phyloP scores from a whole-genome alignment of 2,888 invertebrate species.

The Ophraella communa region DNA sequence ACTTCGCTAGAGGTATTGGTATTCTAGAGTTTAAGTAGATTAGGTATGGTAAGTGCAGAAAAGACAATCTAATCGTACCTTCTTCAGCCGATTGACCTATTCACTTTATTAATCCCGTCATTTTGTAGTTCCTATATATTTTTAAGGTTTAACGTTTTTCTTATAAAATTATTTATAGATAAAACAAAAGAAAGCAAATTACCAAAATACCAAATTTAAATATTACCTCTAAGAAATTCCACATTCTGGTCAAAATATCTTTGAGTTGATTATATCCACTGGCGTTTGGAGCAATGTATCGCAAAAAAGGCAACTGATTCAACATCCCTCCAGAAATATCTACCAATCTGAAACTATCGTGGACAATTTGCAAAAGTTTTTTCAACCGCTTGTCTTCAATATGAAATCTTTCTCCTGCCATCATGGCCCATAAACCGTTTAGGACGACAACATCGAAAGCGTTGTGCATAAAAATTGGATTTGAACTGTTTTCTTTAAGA shows the following conservation, averaged over 20 bases:
- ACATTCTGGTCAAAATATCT: slow-evolving; percentile 63
- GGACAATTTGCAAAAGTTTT: slow-evolving; percentile 65
- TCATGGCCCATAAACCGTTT: slow-evolving; percentile 74
- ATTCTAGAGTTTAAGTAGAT: no score
- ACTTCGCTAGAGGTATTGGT: no score
- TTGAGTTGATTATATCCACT: slow-evolving; percentile 68
- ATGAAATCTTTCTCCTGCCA: slow-evolving; percentile 67
- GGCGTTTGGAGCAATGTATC: slow-evolving; percentile 68
- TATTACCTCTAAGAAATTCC: slow-evolving; percentile 63
- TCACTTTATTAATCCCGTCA: no score
- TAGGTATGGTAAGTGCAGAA: no score
- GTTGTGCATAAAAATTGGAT: slow-evolving; percentile 57
- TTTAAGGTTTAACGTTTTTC: no score
- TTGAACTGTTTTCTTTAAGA: slow-evolving; percentile 53
- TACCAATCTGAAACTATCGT: slow-evolving; percentile 68
- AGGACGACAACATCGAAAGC: slow-evolving; percentile 68
- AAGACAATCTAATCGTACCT: no score
- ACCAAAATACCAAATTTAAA: background rate
- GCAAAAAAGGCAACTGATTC: slow-evolving; percentile 72
- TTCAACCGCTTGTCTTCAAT: slow-evolving; percentile 65
- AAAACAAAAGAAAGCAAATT: no score
- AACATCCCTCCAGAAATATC: slow-evolving; percentile 73
- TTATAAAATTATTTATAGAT: no score
- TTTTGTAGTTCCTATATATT: no score
- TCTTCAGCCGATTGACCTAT: no score